These are phyloP conservation scores for Meloidogyne hapla DNA, from an alignment of 1,140 invertebrate genomes.

Conservation along the genomic window DNA sequence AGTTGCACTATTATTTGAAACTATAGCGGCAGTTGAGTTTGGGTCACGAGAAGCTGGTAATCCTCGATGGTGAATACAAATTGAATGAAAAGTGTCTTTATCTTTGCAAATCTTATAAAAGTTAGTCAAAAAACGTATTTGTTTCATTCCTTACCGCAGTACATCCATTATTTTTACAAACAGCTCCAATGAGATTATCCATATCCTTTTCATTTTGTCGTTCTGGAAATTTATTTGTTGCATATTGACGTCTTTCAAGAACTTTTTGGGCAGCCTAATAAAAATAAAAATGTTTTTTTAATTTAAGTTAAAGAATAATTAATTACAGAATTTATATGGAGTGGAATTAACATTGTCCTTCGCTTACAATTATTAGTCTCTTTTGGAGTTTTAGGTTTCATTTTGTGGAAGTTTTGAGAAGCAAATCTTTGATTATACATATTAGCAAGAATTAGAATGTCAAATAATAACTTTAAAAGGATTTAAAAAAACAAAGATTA, in stretches of 20 bases:
- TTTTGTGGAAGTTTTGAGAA: neutral
- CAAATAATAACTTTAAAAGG: neutral
- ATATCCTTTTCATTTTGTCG: constrained; percentile 9
- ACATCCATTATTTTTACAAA: constrained; percentile 22
- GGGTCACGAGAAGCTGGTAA: neutral
- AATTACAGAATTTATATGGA: neutral
- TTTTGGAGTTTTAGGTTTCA: neutral
- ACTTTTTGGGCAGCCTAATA: neutral
- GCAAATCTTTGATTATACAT: neutral
- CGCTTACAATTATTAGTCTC: neutral
- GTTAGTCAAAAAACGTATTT: no score
- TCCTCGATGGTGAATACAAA: neutral
- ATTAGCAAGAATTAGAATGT: neutral
- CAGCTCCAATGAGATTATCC: constrained; percentile 10
- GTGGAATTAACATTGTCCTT: constrained; percentile 3
- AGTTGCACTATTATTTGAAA: neutral
- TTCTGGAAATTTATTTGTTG: neutral
- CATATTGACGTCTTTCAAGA: neutral
- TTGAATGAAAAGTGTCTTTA: neutral
- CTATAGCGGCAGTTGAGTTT: neutral
- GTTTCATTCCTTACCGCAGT: no score
- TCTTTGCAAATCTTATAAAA: neutral
- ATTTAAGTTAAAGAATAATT: neutral
- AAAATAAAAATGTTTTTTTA: neutral
- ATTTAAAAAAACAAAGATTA: neutral